Percentiles rank a stretch among this genome's conserved stretches.
Evolutionary conservation across 2,113 vertebrate species (phyloP).

Genomic region (Erythrocebus patas): DNA sequence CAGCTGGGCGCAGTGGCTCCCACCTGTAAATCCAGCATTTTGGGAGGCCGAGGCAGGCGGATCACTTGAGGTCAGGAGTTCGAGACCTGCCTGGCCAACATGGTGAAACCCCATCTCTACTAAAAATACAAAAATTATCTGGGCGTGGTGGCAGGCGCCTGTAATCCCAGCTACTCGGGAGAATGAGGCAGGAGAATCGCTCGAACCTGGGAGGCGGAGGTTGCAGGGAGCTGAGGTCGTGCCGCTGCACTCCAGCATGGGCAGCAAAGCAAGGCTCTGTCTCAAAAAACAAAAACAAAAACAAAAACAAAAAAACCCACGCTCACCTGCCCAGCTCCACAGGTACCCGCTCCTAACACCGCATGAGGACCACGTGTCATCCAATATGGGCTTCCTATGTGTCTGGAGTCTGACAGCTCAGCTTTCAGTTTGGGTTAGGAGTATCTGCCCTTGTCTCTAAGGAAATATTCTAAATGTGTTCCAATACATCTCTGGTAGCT

Average conservation of each 20-base stretch:
- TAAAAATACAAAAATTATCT: too few species aligned
- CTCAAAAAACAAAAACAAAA: too few species aligned
- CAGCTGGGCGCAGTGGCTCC: background rate
- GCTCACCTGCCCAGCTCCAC: too few species aligned
- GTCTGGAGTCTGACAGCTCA: background rate
- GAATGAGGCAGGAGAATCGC: too few species aligned
- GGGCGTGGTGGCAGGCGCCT: too few species aligned
- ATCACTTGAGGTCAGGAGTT: background rate
- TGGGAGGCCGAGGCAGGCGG: background rate
- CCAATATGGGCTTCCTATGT: background rate
- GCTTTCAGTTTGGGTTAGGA: background rate
- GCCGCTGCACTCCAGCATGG: too few species aligned
- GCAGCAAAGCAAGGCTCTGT: too few species aligned
- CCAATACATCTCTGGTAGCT: background rate
- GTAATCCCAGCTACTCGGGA: too few species aligned
- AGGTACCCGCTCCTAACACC: background rate
- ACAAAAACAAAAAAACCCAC: too few species aligned
- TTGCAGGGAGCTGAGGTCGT: too few species aligned
- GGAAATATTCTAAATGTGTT: background rate
- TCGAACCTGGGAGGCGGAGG: too few species aligned
- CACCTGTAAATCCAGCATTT: background rate
- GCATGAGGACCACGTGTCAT: background rate
- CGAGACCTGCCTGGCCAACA: background rate
- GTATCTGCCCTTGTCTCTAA: background rate
- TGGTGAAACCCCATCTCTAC: background rate